phyloP scores from a whole-genome alignment of 2,797 vertebrate genomes.

The Lepus oiostolus region DNA sequence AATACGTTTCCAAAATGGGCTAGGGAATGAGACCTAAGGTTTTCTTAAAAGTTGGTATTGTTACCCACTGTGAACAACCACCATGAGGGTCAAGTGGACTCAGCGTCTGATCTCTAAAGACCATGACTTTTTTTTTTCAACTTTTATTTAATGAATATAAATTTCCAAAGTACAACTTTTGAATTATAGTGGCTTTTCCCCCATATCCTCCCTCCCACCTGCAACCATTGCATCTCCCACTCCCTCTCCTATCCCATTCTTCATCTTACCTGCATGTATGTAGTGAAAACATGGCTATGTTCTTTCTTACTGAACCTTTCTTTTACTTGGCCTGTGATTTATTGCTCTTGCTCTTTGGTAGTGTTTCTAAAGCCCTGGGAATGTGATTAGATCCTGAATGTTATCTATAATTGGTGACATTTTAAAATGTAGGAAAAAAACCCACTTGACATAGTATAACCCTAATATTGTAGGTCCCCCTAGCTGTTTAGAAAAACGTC shows the following conservation, averaged over 20 bases:
- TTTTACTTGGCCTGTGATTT: neutral
- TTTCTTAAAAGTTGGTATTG: neutral
- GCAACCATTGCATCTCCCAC: too few relatives aligned
- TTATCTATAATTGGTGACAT: conserved; percentile 38
- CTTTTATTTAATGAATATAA: too few relatives aligned
- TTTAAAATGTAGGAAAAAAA: conserved; percentile 35
- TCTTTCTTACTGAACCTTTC: conserved; percentile 11
- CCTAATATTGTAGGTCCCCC: neutral
- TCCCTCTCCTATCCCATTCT: too few relatives aligned
- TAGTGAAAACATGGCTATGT: conserved; percentile 35
- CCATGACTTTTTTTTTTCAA: neutral
- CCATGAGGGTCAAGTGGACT: neutral
- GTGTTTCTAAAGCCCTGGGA: conserved; percentile 14
- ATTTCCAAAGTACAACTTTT: too few relatives aligned
- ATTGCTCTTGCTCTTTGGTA: conserved; percentile 28
- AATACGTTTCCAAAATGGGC: neutral
- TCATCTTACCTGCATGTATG: neutral
- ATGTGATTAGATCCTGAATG: conserved; percentile 47
- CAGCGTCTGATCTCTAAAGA: neutral
- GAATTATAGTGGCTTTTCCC: too few relatives aligned
- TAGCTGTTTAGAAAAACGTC: neutral
- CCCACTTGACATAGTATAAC: neutral
- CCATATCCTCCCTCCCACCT: too few relatives aligned
- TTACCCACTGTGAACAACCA: conserved; percentile 22
- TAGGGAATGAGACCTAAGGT: neutral